Conservation (phyloP, 2,113 vertebrate genomes). For the Pimephales promelas region DNA sequence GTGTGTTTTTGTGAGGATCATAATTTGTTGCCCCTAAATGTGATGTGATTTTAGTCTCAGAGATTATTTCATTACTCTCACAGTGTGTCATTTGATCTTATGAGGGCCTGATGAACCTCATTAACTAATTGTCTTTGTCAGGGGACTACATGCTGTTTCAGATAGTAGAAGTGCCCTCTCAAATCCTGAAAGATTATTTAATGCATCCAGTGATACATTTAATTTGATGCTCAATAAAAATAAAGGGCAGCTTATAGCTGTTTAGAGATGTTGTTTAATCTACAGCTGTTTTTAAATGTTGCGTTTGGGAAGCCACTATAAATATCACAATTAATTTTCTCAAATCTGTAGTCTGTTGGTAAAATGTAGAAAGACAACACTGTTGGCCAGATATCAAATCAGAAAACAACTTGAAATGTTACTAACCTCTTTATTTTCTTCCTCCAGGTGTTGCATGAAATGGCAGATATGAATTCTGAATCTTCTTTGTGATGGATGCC, state of each 20-base stretch:
- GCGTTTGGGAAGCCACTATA: not conserved
- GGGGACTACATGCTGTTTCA: slow-evolving; percentile 7
- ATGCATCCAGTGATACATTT: slow-evolving; percentile 10
- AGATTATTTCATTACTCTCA: slow-evolving; percentile 11
- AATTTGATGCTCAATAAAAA: slow-evolving; percentile 19
- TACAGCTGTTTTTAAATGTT: slow-evolving; percentile 2
- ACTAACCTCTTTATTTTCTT: slow-evolving; percentile 4
- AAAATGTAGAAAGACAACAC: not conserved
- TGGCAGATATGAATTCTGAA: slow-evolving; percentile 21
- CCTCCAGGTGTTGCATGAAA: slow-evolving; percentile 8
- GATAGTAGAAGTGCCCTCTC: slow-evolving; percentile 16
- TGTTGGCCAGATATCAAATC: not conserved
- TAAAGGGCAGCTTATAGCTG: not conserved
- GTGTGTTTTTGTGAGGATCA: not conserved
- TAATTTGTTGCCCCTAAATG: not conserved
- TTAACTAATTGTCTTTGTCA: not conserved
- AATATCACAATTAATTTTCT: not conserved
- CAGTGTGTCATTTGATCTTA: not conserved
- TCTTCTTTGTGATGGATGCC: not conserved
- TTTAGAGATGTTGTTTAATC: not conserved
- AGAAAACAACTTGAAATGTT: slow-evolving; percentile 12
- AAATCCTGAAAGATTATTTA: not conserved
- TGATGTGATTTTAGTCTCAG: not conserved
- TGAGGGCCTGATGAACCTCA: not conserved
- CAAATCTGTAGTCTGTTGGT: not conserved